Evolutionary conservation across 2,888 invertebrate species (phyloP), one percentile per base, ranked within the genome.

Genomic region (Athetis lepigone): DNA sequence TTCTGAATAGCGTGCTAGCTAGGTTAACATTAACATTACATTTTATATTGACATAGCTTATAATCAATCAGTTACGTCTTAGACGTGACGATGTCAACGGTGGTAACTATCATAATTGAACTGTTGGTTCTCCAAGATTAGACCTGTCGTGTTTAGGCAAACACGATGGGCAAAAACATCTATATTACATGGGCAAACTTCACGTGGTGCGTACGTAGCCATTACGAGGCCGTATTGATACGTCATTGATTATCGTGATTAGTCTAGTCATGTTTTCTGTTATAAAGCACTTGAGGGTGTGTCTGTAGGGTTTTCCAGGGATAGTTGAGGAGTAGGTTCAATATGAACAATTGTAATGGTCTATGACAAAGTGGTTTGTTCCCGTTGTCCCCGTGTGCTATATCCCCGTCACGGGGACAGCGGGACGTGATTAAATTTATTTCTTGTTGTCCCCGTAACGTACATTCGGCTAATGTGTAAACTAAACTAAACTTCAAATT

Each of bases 71-170:
- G 1, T 11, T 6, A 16, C 25, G 11, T 39, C 16, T 43, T 37
- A 57, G 9, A 29, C n/a, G 23, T 43, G 43, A 29, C 71, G 64
- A 33, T 72, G 73, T 66, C 67, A 59, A 55, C 59, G 4, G 42
- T 64, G 69, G 80, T 81, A 79, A 75, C 37, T 42, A 56, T 69
- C 80, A 76, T 85, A 87, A 85, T 82, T 82, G 78, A 79, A 75
- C 42, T 77, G 71, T 78, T 80, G 62, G 71, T 61, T 57, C 33
- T 58, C 51, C 68, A 79, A 81, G 86, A 86, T 85, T 86, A 86
- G 83, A 85, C 70, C 55, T 81, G 75, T 75, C 72, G 57, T 42
- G 39, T 50, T 63, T 58, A 47, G 36, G 60, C 68, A 80, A 77
- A 80, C 79, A 79, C 43, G 13, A 4, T 39, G 16, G 42, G 37